Conservation (phyloP, 2,888 invertebrate genomes). For the Drosophila mulleri region DNA sequence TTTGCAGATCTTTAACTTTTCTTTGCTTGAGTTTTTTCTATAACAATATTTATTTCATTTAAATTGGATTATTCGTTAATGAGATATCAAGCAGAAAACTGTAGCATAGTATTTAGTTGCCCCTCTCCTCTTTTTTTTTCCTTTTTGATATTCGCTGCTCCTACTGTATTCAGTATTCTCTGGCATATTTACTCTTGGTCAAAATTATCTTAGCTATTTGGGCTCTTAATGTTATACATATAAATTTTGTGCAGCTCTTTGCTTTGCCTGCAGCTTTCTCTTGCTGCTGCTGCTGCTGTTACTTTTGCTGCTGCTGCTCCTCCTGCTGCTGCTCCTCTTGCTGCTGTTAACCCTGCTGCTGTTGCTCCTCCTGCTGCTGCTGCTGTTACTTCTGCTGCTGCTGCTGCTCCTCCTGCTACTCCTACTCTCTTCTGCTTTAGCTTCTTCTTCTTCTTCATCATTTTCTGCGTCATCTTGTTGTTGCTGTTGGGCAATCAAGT, state of each 20-base stretch:
- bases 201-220: conserved; percentile 24
- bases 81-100: too few species aligned
- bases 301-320: background rate
- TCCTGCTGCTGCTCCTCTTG: too few species aligned
- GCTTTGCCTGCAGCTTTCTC: background rate
- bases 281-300: background rate
- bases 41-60: too few species aligned
- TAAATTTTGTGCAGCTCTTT: conserved; percentile 28
- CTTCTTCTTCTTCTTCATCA: background rate
- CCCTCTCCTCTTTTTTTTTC: too few species aligned
- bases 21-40: too few species aligned
- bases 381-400: too few species aligned
- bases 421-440: too few species aligned
- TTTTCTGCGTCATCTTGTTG: background rate
- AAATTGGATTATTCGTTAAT: too few species aligned
- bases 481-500: conserved; percentile 38
- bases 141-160: background rate
- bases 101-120: too few species aligned
- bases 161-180: background rate
- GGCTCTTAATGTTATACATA: conserved; percentile 25
- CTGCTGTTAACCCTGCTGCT: background rate
- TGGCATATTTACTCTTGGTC: conserved; percentile 4
- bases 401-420: too few species aligned
- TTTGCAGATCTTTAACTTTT: too few species aligned
- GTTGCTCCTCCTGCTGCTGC: background rate